Base-by-base conservation (phyloP, 2,888 invertebrate genomes). In the Dryadula phaetusa region DNA sequence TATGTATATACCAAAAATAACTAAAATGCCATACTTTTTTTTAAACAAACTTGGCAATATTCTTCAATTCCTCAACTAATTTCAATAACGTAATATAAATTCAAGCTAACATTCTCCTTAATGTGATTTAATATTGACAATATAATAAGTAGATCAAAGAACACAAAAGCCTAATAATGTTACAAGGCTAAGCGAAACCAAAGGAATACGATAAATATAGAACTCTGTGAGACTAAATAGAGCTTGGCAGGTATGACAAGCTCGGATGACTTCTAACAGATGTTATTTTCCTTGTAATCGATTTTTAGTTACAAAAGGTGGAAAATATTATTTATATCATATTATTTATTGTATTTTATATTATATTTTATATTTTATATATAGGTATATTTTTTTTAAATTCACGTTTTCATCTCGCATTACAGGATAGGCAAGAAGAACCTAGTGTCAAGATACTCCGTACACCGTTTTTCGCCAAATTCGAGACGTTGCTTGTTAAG, bases 271-370 rank as follows among this genome's bases (percentile, higher is more conserved):
- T 56, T 25, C 40, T 56, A 56, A 56, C 22, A 25, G 37, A 40
- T 56, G 56, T 56, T 56, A 56, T 56, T 56, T 56, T 56, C 37
- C 56, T 40, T 40, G 6, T 16, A 40, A 56, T 56, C 40, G 56
- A 25, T 10, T 56, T 56, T 56, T 56, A 40, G 22, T 16, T 0
- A 37, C 22, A 22, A 56, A 56, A 40, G 22, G 3, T 10, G 16
- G 16, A 32, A 49, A 49, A 49, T 49, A 22, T 25, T 49, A 6
- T n/a, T 52, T 16, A 22, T 44, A 18, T 44, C 6, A 10, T 49
- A 6, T 6, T 47, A n/a, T 40, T n/a, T 2, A 40, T 40, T 40
- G n/a, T 40, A n/a, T n/a, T 40, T 2, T 34, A 34, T 34, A 34
- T 34, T 34, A 34, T 34, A 34, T 34, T 34, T 28, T 28, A 3